Evolutionary conservation across 2,797 vertebrate genomes (phyloP), one percentile per base, ranked within the genome.

Genomic region (Enteromius argenteus): DNA sequence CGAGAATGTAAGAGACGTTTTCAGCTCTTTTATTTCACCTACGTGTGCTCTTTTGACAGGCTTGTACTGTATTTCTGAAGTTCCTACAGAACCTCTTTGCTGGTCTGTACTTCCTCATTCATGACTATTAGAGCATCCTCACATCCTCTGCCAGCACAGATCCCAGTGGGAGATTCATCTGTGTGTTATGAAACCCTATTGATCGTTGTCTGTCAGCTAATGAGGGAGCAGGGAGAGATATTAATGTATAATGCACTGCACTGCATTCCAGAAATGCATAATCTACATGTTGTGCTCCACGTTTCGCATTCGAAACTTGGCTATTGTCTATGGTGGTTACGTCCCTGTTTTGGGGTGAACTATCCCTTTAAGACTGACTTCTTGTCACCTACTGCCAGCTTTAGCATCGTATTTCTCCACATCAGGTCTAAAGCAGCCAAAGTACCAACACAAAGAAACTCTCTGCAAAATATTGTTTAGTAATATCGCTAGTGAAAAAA

Each of bases 1-100:
- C 0, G 98, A 99, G 92, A 99, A 99, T 8, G 98, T 99, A 88
- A 98, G 98, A 11, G 17, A 44, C 30, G 10, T 79, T 66, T 79
- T 5, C 13, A 27, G 14, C 6, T 56, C 17, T 74, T 46, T 23
- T 35, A 53, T 62, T 35, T 7, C 53, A 30, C 79, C n/a, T 30
- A n/a, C 27, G 19, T 4, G 5, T 11, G 11, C 46, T 46, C 42
- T 27, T 71, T 69, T n/a, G 37, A 23, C 67, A 7, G 21, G 21
- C 1, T 44, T 27, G 39, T 17, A 5, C 15, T 73, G 23, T 32
- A 32, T 32, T 44, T 42, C 21, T 68, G 11, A 67, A 11, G 19
- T 13, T 68, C 67, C 42, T 13, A 30, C 27, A 30, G 23, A 78
- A 37, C 21, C 32, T 53, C 30, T 76, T 51, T 39, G 23, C 32